Evolutionary conservation across 2,113 vertebrate genomes (phyloP).

Genomic region (Romanogobio albipinnatus): DNA sequence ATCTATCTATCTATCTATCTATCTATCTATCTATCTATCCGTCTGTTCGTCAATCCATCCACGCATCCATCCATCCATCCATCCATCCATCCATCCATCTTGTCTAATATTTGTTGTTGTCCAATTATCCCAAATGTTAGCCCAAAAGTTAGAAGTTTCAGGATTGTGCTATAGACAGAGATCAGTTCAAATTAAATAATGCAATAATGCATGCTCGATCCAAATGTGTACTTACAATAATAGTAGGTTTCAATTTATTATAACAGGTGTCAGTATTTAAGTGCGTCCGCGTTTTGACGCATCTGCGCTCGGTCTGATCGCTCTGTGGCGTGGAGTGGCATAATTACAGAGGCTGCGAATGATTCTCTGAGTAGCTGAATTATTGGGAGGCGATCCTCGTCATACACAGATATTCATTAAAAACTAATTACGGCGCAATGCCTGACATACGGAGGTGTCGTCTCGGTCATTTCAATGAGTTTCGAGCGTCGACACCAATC

Average conservation of each 20-base stretch:
- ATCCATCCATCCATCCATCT: not conserved
- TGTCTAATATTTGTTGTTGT: too few species aligned
- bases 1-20: not conserved
- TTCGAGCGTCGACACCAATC: not conserved
- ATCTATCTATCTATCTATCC: not conserved
- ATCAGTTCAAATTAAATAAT: not conserved
- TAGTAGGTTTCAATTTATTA: not conserved
- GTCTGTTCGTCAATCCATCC: not conserved
- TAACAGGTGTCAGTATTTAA: not conserved
- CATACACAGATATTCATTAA: constrained; percentile 40
- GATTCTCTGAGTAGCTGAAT: not conserved
- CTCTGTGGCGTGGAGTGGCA: not conserved
- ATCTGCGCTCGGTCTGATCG: not conserved
- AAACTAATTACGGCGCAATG: constrained; percentile 29
- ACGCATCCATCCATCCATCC: not conserved
- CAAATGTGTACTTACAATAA: not conserved
- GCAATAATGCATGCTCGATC: not conserved
- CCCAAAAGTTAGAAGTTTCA: not conserved
- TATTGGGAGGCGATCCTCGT: constrained; percentile 3
- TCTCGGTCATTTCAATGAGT: not conserved
- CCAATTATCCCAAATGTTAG: too few species aligned
- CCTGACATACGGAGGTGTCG: constrained; percentile 3
- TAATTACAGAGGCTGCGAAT: constrained; percentile 8
- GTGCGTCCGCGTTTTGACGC: not conserved
- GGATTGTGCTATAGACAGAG: not conserved